Base-by-base conservation (phyloP, 2,888 invertebrate species). In the Bembecia ichneumoniformis region DNA sequence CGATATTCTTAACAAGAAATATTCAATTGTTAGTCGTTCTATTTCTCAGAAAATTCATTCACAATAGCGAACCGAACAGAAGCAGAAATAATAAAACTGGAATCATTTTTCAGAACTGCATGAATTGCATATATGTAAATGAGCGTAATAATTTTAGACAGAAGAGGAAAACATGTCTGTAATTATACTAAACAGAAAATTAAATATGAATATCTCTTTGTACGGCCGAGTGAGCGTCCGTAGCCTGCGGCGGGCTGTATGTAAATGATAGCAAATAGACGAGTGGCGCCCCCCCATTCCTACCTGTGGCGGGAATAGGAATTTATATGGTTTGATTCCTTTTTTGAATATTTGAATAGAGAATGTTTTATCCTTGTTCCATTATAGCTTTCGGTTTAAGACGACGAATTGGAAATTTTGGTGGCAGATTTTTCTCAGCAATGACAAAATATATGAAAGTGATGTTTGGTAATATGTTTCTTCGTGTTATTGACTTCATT, bases 181-280 rank as follows among this genome's bases (percentile, higher is more conserved):
- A 80, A 80, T 81, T 81, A 79, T 67, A 77, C 73, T 74, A 77
- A 78, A 78, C 65, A 74, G 71, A 74, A 73, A 77, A 81, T 81
- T 78, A 76, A 81, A 80, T 82, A 81, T 78, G 74, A 81, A 77
- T 77, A 80, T 76, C 69, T 68, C 73, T 76, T 77, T 80, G 75
- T 75, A 55, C 57, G 59, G 55, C 55, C 11, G 60, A 63, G 62
- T 56, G 62, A 53, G 61, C 60, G 60, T 56, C 51, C 59, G 59
- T 51, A 52, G 47, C 58, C 55, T 52, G 49, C 58, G 59, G 60
- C 69, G 67, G 65, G 57, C 60, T 56, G 60, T 79, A 82, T 82
- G 82, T 73, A 74, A 82, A 82, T 82, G 71, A 65, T 60, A 53
- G 63, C 63, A 78, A 78, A 75, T 68, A 74, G 71, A 57, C 57